A percentile compares a stretch with the other conserved stretches of the same genome.
Conservation (phyloP, 2,888 invertebrate species). For the Cephus spinipes region DNA sequence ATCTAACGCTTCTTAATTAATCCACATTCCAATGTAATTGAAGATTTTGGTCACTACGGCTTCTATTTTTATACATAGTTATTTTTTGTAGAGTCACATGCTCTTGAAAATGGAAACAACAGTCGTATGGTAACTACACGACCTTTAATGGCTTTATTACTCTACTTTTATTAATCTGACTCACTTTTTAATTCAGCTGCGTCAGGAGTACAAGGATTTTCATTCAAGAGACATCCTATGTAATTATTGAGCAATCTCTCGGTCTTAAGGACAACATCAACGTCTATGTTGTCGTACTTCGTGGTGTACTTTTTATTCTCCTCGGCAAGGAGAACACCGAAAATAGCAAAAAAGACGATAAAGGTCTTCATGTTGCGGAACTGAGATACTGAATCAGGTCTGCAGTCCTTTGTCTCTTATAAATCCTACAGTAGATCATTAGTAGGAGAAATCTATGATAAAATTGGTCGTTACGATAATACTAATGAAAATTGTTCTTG, state of each 20-base stretch:
- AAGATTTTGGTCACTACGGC: background rate
- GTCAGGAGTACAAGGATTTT: conserved; percentile 77
- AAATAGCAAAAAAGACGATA: conserved; percentile 27
- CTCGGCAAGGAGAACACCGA: conserved; percentile 30
- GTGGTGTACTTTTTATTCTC: conserved; percentile 69
- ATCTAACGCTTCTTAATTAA: background rate
- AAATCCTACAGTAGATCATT: background rate
- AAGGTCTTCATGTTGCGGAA: conserved; percentile 21
- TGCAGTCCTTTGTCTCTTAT: background rate
- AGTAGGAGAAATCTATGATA: background rate
- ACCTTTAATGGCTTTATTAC: background rate
- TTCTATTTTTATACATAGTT: too few relatives aligned
- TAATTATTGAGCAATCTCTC: conserved; percentile 76
- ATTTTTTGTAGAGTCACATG: too few relatives aligned
- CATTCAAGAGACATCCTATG: conserved; percentile 75
- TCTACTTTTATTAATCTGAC: conserved; percentile 42
- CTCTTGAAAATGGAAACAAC: background rate
- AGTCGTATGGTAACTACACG: background rate
- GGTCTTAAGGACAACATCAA: conserved; percentile 75
- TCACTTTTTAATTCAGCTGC: conserved; percentile 79
- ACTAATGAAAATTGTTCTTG: background rate
- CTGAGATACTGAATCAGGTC: background rate
- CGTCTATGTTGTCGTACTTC: conserved; percentile 77
- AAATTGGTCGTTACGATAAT: background rate
- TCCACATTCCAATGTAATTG: background rate